Evolutionary conservation across 2,888 invertebrate species (phyloP).

Genomic region (Lasioglossum vierecki): DNA sequence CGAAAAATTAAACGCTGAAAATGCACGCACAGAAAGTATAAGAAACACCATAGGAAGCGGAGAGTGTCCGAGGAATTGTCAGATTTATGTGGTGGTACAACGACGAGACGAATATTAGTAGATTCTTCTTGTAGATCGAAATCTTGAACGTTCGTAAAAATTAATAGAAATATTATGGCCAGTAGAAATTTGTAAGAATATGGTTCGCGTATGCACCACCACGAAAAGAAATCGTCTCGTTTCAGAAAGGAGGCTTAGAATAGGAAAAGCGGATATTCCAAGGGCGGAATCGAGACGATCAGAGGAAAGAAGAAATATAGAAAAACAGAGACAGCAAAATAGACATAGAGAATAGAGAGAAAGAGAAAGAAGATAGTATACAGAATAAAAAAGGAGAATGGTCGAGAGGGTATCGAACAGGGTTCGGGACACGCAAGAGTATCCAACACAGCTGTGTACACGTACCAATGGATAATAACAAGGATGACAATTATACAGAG

Average conservation of each 20-base stretch:
- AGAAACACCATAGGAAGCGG: not conserved
- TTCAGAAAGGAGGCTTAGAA: conserved; percentile 15
- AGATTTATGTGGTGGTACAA: not conserved
- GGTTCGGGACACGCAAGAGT: conserved; percentile 50
- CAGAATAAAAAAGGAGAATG: conserved; percentile 12
- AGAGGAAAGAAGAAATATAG: not conserved
- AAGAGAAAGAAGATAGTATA: conserved; percentile 1
- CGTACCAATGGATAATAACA: conserved; percentile 65
- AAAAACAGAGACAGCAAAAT: not conserved
- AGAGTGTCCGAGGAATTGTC: not conserved
- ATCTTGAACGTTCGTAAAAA: not conserved
- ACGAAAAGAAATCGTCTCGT: conserved; percentile 32
- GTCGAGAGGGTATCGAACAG: conserved; percentile 5
- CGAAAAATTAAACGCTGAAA: conserved; percentile 2
- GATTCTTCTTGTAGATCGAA: not conserved
- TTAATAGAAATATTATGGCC: not conserved
- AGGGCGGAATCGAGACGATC: not conserved
- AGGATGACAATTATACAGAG: conserved; percentile 69
- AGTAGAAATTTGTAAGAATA: not conserved
- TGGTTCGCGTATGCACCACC: not conserved
- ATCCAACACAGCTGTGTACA: conserved; percentile 70
- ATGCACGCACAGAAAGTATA: not conserved
- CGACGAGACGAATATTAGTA: not conserved
- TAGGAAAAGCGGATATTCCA: conserved; percentile 26
- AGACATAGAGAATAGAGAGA: not conserved